phyloP scores from a whole-genome alignment of 2,888 invertebrate species.

The Odontothrips loti region DNA sequence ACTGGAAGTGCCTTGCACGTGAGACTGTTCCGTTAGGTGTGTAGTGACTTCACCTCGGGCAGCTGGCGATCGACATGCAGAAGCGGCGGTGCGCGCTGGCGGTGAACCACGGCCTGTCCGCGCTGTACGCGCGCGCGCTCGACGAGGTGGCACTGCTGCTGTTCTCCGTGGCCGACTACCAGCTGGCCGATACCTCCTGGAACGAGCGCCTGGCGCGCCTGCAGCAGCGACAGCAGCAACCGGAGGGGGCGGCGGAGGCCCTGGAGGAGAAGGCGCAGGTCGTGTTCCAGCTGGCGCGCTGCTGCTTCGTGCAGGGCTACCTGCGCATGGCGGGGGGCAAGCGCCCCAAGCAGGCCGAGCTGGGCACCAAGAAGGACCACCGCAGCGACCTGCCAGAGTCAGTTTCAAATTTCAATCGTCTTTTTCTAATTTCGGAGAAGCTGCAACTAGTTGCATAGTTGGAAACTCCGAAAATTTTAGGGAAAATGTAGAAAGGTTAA shows the following conservation, averaged over 20 bases:
- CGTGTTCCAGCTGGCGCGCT: slow-evolving; percentile 17
- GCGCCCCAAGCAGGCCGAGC: neutral
- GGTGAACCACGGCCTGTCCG: neutral
- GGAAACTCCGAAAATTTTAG: no score
- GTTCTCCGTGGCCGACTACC: slow-evolving; percentile 17
- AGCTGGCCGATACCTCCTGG: neutral
- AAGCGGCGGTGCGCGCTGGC: slow-evolving; percentile 15
- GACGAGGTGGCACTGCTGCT: slow-evolving; percentile 13
- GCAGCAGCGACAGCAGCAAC: neutral
- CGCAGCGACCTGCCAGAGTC: neutral
- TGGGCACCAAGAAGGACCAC: neutral
- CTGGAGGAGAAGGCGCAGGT: neutral
- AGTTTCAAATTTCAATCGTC: no score
- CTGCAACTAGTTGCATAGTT: no score
- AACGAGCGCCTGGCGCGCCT: slow-evolving; percentile 3
- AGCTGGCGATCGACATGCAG: neutral
- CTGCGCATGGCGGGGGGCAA: neutral
- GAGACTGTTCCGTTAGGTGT: no score
- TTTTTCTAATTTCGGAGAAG: no score
- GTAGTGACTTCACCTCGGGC: no score
- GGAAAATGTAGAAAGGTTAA: no score
- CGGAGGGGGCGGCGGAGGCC: neutral
- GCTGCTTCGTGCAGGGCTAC: slow-evolving; percentile 20
- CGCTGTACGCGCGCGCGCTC: neutral
- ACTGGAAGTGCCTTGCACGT: no score